Conservation (phyloP, 2,113 vertebrate species). For the Cryptomyrus ogoouensis region DNA sequence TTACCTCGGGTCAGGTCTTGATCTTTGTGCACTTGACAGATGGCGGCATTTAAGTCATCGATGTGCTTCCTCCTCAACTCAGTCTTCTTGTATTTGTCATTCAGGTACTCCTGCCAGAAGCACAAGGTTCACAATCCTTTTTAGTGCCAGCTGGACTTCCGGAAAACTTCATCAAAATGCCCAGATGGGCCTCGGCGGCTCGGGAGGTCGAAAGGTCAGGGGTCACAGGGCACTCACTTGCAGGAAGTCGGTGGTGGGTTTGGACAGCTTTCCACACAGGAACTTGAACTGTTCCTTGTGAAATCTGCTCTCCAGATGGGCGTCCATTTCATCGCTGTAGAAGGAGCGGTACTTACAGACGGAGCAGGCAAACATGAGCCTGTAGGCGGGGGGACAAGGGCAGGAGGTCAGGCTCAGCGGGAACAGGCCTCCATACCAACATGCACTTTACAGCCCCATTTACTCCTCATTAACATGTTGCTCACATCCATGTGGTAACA, state of each 20-base stretch:
- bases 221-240: conserved; percentile 51
- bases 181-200: neutral
- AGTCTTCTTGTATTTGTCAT: conserved; percentile 80
- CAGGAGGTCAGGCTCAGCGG: neutral
- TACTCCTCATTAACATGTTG: neutral
- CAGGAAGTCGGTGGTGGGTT: conserved; percentile 85
- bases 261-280: conserved; percentile 75
- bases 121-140: neutral
- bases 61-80: conserved; percentile 70
- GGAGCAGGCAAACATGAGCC: conserved; percentile 87
- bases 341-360: conserved; percentile 89
- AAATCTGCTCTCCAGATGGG: conserved; percentile 83
- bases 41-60: conserved; percentile 76
- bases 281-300: conserved; percentile 89
- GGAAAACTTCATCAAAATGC: neutral
- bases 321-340: conserved; percentile 81
- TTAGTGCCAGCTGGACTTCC: neutral
- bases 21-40: conserved; percentile 84
- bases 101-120: conserved; percentile 72
- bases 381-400: conserved; percentile 33
- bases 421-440: neutral
- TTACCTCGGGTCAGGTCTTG: conserved; percentile 84
- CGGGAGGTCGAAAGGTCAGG: neutral
- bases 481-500: neutral
- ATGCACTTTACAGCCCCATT: neutral